phyloP scores from a whole-genome alignment of 2,113 vertebrate species.

The Oreochromis tanganicae region DNA sequence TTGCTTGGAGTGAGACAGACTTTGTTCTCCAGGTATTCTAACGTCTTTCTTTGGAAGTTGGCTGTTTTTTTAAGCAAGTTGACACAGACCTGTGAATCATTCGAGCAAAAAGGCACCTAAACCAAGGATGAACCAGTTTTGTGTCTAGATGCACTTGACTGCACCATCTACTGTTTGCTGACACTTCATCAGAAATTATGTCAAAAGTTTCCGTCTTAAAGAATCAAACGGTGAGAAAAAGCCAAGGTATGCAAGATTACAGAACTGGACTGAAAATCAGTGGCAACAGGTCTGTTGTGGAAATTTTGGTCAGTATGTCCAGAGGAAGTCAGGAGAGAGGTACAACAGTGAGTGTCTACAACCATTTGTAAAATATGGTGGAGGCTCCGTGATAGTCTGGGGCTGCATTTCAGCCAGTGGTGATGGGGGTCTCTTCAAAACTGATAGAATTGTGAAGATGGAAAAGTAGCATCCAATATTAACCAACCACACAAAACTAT shows the following conservation, averaged over 20 bases:
- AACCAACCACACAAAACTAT: background rate
- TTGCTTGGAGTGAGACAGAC: background rate
- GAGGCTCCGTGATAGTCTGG: background rate
- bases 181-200: background rate
- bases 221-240: background rate
- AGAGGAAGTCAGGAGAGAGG: rapidly evolving
- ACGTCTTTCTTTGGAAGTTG: background rate
- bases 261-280: rapidly evolving
- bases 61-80: background rate
- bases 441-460: background rate
- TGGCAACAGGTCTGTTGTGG: background rate
- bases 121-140: background rate
- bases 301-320: background rate
- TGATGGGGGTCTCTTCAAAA: background rate
- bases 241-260: background rate
- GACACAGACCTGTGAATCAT: background rate
- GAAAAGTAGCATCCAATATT: background rate
- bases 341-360: background rate
- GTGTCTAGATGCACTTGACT: background rate
- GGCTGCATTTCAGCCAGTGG: background rate
- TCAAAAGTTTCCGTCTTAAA: background rate
- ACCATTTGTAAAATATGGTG: background rate
- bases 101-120: background rate
- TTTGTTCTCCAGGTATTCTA: background rate
- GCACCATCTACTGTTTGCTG: background rate